Base-by-base conservation (phyloP, 2,888 invertebrate genomes). In the Bugulina stolonifera region DNA sequence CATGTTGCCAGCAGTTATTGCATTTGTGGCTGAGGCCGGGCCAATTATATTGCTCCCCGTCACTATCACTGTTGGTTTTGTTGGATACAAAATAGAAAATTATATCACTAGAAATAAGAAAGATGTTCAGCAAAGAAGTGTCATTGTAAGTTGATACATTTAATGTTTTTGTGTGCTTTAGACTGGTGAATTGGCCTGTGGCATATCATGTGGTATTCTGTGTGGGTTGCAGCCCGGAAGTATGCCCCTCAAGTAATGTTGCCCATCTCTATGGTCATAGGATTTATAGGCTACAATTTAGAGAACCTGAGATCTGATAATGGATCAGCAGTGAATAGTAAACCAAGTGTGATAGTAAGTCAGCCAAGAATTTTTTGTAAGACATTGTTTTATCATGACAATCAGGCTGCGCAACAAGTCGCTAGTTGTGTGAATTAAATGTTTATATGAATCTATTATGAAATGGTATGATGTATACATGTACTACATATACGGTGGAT, bases 1-100 rank as follows among this genome's bases (percentile, higher is more conserved):
- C 32, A 64, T 64, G 64, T 32, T 64, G 10, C 64, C 64, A 29
- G 64, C 27, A 25, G 10, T 64, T 2, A 29, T 27, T 27, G 64
- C 64, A 2, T 27, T 32, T 25, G 29, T 34, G 5, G 64, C 27
- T 14, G 64, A 64, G n/a, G 64, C 64, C 3, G 64, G 64, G n/a
- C 64, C 64, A 14, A 32, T 64, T 64, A 27, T 64, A 14, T 32
- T 64, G 14, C 64, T 64, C n/a, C 64, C 64, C 32, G 22, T 64
- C 32, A 29, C 64, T 32, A 64, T 64, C n/a, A 32, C 64, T 34
- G n/a, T 64, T 64, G 64, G 64, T 14, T 64, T 64, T n/a, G n/a
- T 32, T 14, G 64, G 64, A 2, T 64, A 64, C 27, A 64, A 64
- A 34, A n/a, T 64, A 5, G 64, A 64, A 32, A 34, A 32, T 27